Evolutionary conservation across 2,888 invertebrate species (phyloP), one percentile per base, ranked within the genome.

Genomic region (Prenolepis imparis): DNA sequence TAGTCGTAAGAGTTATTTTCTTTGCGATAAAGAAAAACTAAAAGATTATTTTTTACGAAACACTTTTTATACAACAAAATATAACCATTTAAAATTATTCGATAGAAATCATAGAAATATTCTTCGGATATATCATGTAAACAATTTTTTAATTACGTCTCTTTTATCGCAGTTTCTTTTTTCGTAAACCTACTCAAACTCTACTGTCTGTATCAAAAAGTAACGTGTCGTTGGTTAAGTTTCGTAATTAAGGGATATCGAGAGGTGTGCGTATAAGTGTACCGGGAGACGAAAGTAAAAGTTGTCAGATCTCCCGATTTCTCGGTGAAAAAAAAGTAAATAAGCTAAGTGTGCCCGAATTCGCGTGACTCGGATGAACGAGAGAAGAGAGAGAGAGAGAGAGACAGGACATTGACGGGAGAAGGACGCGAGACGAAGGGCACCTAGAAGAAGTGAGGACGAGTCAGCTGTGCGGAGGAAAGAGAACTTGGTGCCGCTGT

Each of bases 291-390:
- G 61, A 86, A 84, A 81, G 80, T 83, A 77, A 87, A 75, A 82
- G 84, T 84, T 70, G 75, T 66, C 66, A 82, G 81, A 88, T 89
- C 81, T 82, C 75, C 75, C 77, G 80, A 84, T 82, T 87, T 82
- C 2, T n/a, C 55, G 32, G 41, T 74, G 82, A 36, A 52, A 52
- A 36, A 77, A 63, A 67, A 57, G 82, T 81, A 80, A 84, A 85
- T 75, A 75, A 77, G 74, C 28, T 84, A 72, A 72, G 48, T 74
- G 86, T 77, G 77, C 4, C 67, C 82, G 67, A 89, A 91, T 91
- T 91, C 72, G 89, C 89, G 88, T 89, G 87, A 88, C 83, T 85
- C 84, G 67, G 77, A 84, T 61, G 75, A 36, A 78, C 55, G 82
- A 78, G 39, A 59, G 48, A 18, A 48, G 48, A 48, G 18, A 28